Evolutionary conservation across 2,888 invertebrate species (phyloP).

Genomic region (Brachynemurus nebulosus): DNA sequence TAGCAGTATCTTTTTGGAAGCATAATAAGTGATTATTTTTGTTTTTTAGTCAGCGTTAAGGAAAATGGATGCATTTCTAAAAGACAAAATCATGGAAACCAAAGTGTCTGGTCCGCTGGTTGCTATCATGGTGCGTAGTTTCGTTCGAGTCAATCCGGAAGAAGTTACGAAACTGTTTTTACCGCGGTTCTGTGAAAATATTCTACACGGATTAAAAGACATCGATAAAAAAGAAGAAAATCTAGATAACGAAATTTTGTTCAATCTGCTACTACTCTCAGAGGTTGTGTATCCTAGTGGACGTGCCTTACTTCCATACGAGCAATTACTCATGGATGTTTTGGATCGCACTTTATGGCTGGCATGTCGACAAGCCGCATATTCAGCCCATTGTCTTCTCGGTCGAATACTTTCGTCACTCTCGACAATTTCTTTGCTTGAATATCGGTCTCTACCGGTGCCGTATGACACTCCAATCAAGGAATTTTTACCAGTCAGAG

Average conservation of each 20-base stretch:
- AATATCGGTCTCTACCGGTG: slow-evolving; percentile 44
- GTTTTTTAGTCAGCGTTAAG: slow-evolving; percentile 45
- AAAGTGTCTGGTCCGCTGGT: slow-evolving; percentile 71
- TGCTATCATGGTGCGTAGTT: slow-evolving; percentile 54
- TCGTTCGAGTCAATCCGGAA: slow-evolving; percentile 50
- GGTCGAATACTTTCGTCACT: slow-evolving; percentile 43
- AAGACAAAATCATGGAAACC: slow-evolving; percentile 64
- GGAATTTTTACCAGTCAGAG: slow-evolving; percentile 52
- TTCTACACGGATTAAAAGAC: slow-evolving; percentile 44
- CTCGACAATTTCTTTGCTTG: slow-evolving; percentile 44
- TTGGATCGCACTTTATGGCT: slow-evolving; percentile 56
- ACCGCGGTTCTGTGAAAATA: slow-evolving; percentile 53
- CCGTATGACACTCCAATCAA: slow-evolving; percentile 48
- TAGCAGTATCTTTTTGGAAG: too few relatives aligned
- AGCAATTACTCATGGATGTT: slow-evolving; percentile 48
- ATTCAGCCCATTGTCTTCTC: slow-evolving; percentile 46
- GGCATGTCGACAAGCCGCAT: slow-evolving; percentile 50
- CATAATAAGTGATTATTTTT: too few relatives aligned
- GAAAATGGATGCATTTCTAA: slow-evolving; percentile 60
- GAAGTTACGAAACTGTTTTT: slow-evolving; percentile 57
- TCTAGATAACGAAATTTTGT: slow-evolving; percentile 63
- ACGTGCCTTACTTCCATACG: slow-evolving; percentile 45
- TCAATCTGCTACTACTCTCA: slow-evolving; percentile 59
- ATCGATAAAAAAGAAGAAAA: slow-evolving; percentile 59
- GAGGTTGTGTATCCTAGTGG: slow-evolving; percentile 57